These are phyloP conservation scores for Corydoras maculifer DNA, from an alignment of 2,113 vertebrate species.

Conservation along the genomic window DNA sequence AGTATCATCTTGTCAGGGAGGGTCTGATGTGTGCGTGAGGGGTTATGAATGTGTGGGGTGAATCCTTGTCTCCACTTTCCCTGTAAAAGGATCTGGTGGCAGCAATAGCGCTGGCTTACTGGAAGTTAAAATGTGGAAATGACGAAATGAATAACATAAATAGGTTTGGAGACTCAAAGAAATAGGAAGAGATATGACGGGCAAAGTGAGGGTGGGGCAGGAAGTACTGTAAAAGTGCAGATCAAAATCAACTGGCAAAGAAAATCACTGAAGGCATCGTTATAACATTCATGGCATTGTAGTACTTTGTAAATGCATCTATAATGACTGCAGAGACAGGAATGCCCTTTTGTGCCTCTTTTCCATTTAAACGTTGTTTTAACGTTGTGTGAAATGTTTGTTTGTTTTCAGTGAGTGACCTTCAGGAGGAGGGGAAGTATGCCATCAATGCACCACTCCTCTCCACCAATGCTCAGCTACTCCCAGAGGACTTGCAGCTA, in stretches of 20 bases:
- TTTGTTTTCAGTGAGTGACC: constrained; percentile 78
- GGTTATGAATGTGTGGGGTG: constrained; percentile 3
- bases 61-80: not conserved
- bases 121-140: constrained; percentile 6
- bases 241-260: no score
- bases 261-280: no score
- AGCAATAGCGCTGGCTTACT: not conserved
- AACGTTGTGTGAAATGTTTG: constrained; percentile 6
- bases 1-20: constrained; percentile 1
- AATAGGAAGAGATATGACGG: constrained; percentile 3
- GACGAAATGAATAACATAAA: not conserved
- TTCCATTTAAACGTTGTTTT: not conserved
- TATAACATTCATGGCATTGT: no score
- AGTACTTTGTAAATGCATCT: no score
- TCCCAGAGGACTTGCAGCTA: constrained; percentile 82
- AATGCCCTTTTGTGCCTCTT: not conserved
- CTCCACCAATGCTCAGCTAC: constrained; percentile 66
- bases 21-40: constrained; percentile 9
- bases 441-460: constrained; percentile 87
- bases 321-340: no score
- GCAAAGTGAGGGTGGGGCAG: no score
- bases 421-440: constrained; percentile 91
- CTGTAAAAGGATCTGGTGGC: not conserved
- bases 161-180: not conserved
- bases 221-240: no score